phyloP scores from a whole-genome alignment of 1,140 invertebrate species.

The Calosoma granatense region DNA sequence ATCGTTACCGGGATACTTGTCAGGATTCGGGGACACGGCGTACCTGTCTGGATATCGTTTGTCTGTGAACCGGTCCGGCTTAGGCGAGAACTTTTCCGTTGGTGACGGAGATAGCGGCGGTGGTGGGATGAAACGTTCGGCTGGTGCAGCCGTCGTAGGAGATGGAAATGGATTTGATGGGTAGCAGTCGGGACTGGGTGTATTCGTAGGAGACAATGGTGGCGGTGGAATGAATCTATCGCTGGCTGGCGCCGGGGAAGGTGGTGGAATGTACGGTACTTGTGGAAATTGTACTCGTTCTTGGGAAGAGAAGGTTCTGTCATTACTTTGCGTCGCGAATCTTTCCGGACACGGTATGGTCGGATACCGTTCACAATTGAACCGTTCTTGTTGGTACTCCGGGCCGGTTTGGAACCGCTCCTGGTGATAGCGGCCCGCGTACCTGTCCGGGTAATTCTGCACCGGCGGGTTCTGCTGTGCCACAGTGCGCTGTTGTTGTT shows the following conservation, averaged over 20 bases:
- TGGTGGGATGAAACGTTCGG: slow-evolving; percentile 28
- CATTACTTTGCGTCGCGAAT: slow-evolving; percentile 20
- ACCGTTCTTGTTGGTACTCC: slow-evolving; percentile 19
- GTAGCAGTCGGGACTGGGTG: slow-evolving; percentile 30
- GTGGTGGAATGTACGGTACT: slow-evolving; percentile 31
- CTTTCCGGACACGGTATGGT: slow-evolving; percentile 28
- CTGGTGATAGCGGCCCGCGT: not conserved
- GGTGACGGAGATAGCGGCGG: slow-evolving; percentile 31
- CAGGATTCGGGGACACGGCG: slow-evolving; percentile 15
- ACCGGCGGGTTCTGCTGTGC: slow-evolving; percentile 9
- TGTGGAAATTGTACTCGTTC: slow-evolving; percentile 19
- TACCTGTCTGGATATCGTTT: slow-evolving; percentile 17
- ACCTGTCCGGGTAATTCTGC: slow-evolving; percentile 13
- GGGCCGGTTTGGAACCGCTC: slow-evolving; percentile 11
- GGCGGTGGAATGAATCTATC: slow-evolving; percentile 33
- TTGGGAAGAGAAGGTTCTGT: not conserved
- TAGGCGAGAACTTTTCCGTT: slow-evolving; percentile 23
- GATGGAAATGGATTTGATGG: slow-evolving; percentile 30
- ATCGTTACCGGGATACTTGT: slow-evolving; percentile 11
- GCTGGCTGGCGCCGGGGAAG: slow-evolving; percentile 32
- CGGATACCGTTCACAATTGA: slow-evolving; percentile 21
- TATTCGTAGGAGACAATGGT: slow-evolving; percentile 28
- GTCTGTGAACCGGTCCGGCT: slow-evolving; percentile 22
- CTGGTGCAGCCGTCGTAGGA: slow-evolving; percentile 25
- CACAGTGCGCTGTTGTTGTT: slow-evolving; percentile 6